Conservation (phyloP, 1,140 invertebrate species). For the Carposina sasakii region DNA sequence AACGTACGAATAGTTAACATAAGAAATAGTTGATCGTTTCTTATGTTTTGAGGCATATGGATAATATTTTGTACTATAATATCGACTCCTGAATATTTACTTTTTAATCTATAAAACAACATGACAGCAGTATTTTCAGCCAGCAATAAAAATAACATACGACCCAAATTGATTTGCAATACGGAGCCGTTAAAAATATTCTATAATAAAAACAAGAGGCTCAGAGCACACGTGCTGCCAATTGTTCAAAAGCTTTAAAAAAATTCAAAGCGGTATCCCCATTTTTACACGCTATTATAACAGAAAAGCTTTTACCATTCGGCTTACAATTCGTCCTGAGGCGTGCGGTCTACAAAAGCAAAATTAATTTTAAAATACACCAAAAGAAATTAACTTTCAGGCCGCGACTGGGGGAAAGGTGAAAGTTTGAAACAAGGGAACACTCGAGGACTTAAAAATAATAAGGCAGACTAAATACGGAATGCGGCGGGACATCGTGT, state of each 20-base stretch:
- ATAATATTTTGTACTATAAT: too few species aligned
- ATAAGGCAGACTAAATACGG: constrained; percentile 49
- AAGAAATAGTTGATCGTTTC: too few species aligned
- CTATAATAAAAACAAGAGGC: neutral
- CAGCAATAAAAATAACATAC: too few species aligned
- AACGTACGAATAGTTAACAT: too few species aligned
- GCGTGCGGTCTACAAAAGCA: constrained; percentile 62
- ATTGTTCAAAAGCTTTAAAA: constrained; percentile 31
- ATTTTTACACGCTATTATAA: constrained; percentile 46
- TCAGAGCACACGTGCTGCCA: constrained; percentile 1
- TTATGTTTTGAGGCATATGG: too few species aligned
- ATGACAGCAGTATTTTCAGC: too few species aligned
- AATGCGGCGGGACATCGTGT: constrained; percentile 27
- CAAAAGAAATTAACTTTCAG: constrained; percentile 70
- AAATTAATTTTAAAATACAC: constrained; percentile 72
- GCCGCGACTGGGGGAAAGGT: constrained; percentile 44
- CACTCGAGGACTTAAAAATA: constrained; percentile 61
- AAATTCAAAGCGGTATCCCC: constrained; percentile 31
- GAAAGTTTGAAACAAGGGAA: constrained; percentile 61
- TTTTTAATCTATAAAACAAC: too few species aligned
- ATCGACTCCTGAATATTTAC: too few species aligned
- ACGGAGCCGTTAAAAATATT: neutral
- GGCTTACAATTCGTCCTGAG: constrained; percentile 52
- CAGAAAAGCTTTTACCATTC: constrained; percentile 49
- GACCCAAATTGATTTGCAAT: too few species aligned